Conservation (phyloP, 2,888 invertebrate genomes). For the Eudemis profundana region DNA sequence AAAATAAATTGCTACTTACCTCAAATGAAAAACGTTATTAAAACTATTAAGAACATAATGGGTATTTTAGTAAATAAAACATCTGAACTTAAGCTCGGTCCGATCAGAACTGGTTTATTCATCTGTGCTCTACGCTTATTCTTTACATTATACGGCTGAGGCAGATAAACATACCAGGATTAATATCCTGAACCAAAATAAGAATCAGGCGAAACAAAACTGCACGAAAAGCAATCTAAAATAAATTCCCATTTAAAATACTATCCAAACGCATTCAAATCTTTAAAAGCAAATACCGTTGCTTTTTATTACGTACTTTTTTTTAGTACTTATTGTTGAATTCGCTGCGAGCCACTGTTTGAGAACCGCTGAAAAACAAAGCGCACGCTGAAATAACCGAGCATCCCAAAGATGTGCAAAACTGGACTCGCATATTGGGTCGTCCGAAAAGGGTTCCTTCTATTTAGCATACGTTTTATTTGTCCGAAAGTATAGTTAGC, state of each 20-base stretch:
- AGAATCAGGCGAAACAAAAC: neutral
- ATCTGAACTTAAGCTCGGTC: no score
- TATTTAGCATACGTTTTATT: no score
- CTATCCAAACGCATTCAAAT: conserved; percentile 41
- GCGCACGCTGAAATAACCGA: conserved; percentile 34
- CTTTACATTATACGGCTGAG: no score
- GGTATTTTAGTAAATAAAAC: no score
- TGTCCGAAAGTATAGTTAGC: no score
- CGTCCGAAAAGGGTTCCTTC: neutral
- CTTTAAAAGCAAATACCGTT: conserved; percentile 38
- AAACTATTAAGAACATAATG: no score
- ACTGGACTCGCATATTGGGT: neutral
- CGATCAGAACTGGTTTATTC: no score
- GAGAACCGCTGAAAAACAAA: conserved; percentile 41
- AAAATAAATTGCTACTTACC: no score
- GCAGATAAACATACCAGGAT: neutral
- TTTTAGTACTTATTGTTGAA: conserved; percentile 38
- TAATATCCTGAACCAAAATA: neutral
- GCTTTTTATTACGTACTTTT: conserved; percentile 36
- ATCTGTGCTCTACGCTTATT: no score
- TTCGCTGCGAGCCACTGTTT: conserved; percentile 34
- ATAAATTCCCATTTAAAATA: conserved; percentile 30
- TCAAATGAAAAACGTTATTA: no score
- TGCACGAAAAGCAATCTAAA: conserved; percentile 16
- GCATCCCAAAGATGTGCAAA: conserved; percentile 2